Evolutionary conservation across 1,140 invertebrate genomes (phyloP), one percentile per base, ranked within the genome.

Genomic region (Orussus abietinus): DNA sequence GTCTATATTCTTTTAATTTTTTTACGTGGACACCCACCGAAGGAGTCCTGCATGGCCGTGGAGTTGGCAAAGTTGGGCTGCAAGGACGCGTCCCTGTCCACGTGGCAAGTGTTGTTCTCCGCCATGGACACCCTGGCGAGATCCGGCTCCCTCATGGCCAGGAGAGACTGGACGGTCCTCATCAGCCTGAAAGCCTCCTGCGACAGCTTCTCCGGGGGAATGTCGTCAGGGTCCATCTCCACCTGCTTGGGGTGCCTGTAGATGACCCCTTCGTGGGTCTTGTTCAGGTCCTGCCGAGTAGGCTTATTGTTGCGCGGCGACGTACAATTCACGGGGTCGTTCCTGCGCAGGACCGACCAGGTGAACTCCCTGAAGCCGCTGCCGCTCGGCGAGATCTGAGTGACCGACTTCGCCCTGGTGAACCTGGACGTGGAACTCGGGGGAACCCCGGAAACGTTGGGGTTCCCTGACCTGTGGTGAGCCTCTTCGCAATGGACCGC

Each of bases 111-210:
- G 11, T 41, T 36, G 17, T 42, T 53, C 11, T 64, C 57, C 18
- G 57, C 49, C 37, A 57, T 43, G 18, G 52, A 57, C 3, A 74
- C 51, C 28, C 74, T 72, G 0, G 69, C 66, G 19, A 84, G 61
- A 51, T 82, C 79, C 1, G 82, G 81, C 46, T 84, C 82, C 44
- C 77, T 74, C 35, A 80, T 83, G 42, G 75, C 66, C 18, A 85
- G 49, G 11, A 85, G 59, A 9, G 83, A 84, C 44, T 83, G 79
- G 22, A 82, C 79, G 4, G 81, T 84, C 43, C 82, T 71, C 49
- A 81, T 72, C 31, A 85, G 64, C 59, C 75, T 74, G 45, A 81
- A 84, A 7, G 82, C 81, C 64, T 85, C 82, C 49, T 83, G 77
- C 0, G 82, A 77, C 5, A 85, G 56, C 60, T 83, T 84, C 38